phyloP scores from a whole-genome alignment of 2,113 vertebrate genomes.

The cat (Felis catus) region DNA sequence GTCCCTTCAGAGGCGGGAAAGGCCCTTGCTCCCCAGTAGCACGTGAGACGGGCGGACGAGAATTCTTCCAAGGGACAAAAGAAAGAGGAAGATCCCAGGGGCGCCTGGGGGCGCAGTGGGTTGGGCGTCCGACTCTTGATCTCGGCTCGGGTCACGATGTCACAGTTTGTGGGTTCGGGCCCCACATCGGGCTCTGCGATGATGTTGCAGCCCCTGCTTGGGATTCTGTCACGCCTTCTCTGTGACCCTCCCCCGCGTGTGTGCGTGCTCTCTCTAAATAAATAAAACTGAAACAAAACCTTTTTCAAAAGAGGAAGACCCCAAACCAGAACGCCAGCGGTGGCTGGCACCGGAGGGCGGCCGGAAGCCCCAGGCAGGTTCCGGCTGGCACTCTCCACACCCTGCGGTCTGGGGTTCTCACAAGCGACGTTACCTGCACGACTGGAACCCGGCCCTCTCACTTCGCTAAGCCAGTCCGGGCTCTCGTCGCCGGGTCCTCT shows the following conservation, averaged over 20 bases:
- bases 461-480: background rate
- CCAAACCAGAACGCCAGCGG: background rate
- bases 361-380: background rate
- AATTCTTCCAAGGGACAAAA: background rate
- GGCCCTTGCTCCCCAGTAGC: background rate
- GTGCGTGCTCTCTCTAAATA: too few species aligned
- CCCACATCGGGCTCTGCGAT: too few species aligned
- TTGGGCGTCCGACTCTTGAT: too few species aligned
- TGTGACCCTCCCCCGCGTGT: too few species aligned
- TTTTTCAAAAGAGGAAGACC: background rate
- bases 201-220: too few species aligned
- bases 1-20: background rate
- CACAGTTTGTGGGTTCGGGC: too few species aligned
- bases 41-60: rapidly evolving
- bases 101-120: too few species aligned
- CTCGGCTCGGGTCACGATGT: too few species aligned
- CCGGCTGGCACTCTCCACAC: background rate
- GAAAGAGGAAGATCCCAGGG: background rate
- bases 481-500: background rate
- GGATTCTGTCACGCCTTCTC: too few species aligned
- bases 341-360: background rate
- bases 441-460: rapidly evolving
- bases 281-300: too few species aligned
- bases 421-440: background rate
- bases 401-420: background rate